Evolutionary conservation across 2,888 invertebrate genomes (phyloP).

Genomic region (Rhagonycha fulva): DNA sequence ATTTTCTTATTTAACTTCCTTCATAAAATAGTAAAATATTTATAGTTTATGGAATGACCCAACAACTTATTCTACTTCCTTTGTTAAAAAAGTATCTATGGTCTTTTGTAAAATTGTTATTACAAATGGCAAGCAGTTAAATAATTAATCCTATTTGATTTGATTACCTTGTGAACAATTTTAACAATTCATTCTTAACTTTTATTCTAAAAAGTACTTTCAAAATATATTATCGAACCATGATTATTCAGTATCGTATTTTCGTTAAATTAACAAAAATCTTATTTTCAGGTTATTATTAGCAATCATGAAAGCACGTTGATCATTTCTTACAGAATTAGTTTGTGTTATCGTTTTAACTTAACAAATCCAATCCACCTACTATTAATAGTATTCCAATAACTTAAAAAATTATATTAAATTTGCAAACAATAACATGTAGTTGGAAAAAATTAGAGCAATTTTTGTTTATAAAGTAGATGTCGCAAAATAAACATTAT

Average conservation of each 20-base stretch:
- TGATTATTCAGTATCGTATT: not conserved
- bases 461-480: not conserved
- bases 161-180: not conserved
- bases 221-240: not conserved
- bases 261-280: no score
- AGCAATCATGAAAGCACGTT: not conserved
- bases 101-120: no score
- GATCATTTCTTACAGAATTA: not conserved
- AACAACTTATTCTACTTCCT: no score
- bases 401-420: not conserved
- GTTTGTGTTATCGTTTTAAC: not conserved
- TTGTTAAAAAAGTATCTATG: no score
- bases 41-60: no score
- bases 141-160: no score
- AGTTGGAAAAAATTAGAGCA: not conserved
- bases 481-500: constrained; percentile 1
- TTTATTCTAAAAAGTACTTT: not conserved
- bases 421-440: not conserved
- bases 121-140: no score
- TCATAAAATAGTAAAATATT: no score
- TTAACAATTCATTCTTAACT: not conserved
- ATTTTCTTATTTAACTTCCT: no score
- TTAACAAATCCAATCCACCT: not conserved
- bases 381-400: not conserved
- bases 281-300: not conserved